Conservation (phyloP, 2,888 invertebrate genomes). For the Parthenolecanium corni region DNA sequence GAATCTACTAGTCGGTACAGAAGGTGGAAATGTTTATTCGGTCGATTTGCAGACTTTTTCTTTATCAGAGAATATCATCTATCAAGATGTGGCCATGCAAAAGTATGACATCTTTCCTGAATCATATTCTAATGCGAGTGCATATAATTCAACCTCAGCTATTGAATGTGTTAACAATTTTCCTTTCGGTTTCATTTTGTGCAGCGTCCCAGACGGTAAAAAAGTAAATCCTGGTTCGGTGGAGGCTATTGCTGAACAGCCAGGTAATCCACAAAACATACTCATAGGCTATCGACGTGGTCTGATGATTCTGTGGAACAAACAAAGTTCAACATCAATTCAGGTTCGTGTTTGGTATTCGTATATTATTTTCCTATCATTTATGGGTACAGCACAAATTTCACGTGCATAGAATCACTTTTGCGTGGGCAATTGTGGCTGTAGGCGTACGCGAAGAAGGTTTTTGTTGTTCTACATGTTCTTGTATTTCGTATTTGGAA, state of each 20-base stretch:
- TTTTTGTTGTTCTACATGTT: no score
- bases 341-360: constrained; percentile 39
- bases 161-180: no score
- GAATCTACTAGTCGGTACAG: constrained; percentile 79
- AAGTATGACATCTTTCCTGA: no score
- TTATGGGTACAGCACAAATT: no score
- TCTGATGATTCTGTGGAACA: constrained; percentile 84
- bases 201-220: constrained; percentile 71
- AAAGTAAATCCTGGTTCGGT: constrained; percentile 93
- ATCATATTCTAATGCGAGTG: no score
- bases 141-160: no score
- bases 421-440: no score
- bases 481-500: no score
- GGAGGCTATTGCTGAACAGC: constrained; percentile 79
- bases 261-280: constrained; percentile 64
- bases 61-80: constrained; percentile 81
- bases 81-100: constrained; percentile 92
- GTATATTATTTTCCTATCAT: no score
- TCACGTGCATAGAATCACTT: no score
- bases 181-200: no score
- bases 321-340: constrained; percentile 53
- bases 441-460: no score
- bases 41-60: constrained; percentile 70
- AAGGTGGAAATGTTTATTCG: constrained; percentile 88
- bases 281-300: constrained; percentile 90